Percentiles rank a stretch among this genome's conserved stretches.
These are phyloP conservation scores for Gallirallus australis DNA, from an alignment of 2,797 vertebrate species.

Conservation along the genomic window DNA sequence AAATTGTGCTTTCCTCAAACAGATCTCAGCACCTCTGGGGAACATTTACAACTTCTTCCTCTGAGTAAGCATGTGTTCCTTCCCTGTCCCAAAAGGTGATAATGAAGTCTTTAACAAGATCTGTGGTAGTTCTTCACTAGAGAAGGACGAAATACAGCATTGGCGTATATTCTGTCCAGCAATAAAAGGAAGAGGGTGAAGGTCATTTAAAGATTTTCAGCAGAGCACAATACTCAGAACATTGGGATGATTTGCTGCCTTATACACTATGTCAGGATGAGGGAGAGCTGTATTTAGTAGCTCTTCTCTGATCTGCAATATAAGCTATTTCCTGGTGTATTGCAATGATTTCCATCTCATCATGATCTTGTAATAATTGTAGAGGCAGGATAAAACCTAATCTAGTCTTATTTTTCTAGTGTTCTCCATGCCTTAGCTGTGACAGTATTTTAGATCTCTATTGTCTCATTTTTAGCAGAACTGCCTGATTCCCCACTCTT, in stretches of 20 bases:
- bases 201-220: background rate
- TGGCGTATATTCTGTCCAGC: background rate
- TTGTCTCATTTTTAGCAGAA: background rate
- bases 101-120: background rate
- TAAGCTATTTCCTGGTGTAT: background rate
- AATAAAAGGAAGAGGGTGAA: background rate
- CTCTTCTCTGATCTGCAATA: background rate
- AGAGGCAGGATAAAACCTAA: background rate
- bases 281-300: background rate
- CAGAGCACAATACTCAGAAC: background rate
- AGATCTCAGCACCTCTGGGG: background rate
- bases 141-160: background rate
- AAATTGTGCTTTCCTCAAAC: background rate
- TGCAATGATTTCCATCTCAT: background rate
- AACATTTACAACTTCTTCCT: background rate
- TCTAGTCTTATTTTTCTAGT: background rate
- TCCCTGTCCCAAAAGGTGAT: background rate
- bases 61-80: background rate
- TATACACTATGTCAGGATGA: background rate
- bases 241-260: background rate
- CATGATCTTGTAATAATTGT: background rate
- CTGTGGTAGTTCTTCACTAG: background rate
- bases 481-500: background rate
- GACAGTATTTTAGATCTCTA: background rate
- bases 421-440: background rate